These are phyloP conservation scores for Ceratoteleas bidentatus DNA, from an alignment of 1,140 invertebrate species.

Conservation along the genomic window DNA sequence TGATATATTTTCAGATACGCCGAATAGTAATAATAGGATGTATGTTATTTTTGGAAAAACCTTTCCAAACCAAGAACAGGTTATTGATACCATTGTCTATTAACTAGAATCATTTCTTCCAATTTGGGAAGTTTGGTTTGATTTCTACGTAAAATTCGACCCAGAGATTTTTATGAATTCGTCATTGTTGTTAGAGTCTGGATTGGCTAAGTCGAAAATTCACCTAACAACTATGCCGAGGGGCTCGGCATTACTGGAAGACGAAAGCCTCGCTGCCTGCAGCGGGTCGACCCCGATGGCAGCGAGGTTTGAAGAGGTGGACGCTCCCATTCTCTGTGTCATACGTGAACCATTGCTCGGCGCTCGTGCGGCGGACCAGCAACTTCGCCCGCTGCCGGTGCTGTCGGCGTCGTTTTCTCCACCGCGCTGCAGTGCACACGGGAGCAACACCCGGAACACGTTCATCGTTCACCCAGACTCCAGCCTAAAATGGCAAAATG, in stretches of 20 bases:
- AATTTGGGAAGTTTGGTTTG: no score
- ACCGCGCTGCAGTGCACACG: constrained; percentile 83
- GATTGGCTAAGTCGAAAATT: no score
- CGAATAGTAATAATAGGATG: no score
- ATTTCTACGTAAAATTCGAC: no score
- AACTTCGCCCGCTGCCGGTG: constrained; percentile 77
- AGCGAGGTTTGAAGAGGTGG: constrained; percentile 79
- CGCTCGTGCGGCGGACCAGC: constrained; percentile 81
- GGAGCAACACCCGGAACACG: constrained; percentile 83
- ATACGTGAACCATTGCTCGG: constrained; percentile 78
- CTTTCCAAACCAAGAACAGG: no score
- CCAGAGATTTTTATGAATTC: no score
- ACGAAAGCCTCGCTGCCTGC: constrained; percentile 79
- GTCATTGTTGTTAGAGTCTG: no score
- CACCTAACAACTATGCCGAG: constrained; percentile 79
- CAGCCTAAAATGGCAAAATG: constrained; percentile 79
- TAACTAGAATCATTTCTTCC: no score
- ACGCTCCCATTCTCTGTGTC: constrained; percentile 81
- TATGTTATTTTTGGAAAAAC: no score
- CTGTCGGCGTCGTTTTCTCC: constrained; percentile 81
- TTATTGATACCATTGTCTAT: no score
- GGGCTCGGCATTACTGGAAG: constrained; percentile 76
- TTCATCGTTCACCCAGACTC: constrained; percentile 84
- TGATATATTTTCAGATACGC: no score
- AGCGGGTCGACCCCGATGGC: constrained; percentile 77